Base-by-base conservation (phyloP, 2,797 vertebrate genomes). In the Paedocypris micromegethes region DNA sequence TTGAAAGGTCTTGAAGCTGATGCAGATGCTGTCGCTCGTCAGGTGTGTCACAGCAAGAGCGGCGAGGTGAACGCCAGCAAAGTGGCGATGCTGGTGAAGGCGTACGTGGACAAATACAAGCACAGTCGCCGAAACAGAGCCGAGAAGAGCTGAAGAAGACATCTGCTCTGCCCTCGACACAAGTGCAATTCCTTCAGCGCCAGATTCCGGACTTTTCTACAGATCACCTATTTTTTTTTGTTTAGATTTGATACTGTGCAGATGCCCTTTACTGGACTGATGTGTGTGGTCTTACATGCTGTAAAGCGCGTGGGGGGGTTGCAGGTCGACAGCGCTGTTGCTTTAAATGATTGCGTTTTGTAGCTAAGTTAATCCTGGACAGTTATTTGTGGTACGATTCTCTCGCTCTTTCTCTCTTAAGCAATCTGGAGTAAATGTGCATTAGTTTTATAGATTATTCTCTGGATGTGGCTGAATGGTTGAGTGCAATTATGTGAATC, bases 11-110 rank as follows among this genome's bases (percentile, higher is more conserved):
- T 23, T 23, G 23, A 23, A 23, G 23, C 23, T 23, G 23, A 23
- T 53, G 7, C 2, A 23, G 8, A 53, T 37, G 8, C 5, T 23
- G 38, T 54, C 4, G 6, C 37, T 56, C 0, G 6, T 64, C 79
- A 98, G 96, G 91, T 98, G 70, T 98, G 95, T 85, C 94, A 96
- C 75, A 98, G 96, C 88, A 98, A 96, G 84, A 98, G 96, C 0
- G 95, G 96, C 45, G 96, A 98, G 89, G 96, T 98, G 66, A 95
- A 97, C 86, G 88, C 96, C 73, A 90, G 90, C 40, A 98, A 98
- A 84, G 96, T 98, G 84, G 94, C 95, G 66, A 98, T 93, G 84
- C 88, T 98, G 64, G 94, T 98, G 74, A 97, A 94, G 83, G 96
- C 96, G 0, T 98, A 98, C 6, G 94, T 98, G 72, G 95, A 98